phyloP scores from a whole-genome alignment of 2,888 invertebrate species.

The Oxystoma pomonae region DNA sequence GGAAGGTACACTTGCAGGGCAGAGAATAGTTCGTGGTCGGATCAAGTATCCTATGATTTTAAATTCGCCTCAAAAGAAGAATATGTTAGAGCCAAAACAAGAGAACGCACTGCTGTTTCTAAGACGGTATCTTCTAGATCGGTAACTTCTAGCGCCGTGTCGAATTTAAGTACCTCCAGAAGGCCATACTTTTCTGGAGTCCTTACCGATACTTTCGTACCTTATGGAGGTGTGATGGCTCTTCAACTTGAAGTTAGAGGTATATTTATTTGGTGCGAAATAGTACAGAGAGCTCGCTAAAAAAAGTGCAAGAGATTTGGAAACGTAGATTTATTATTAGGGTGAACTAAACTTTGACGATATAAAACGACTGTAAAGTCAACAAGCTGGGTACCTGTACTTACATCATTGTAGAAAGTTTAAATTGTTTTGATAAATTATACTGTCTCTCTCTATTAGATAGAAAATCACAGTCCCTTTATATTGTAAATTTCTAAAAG shows the following conservation, averaged over 20 bases:
- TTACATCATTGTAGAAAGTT: no score
- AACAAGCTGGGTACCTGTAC: no score
- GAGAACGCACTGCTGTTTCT: conserved; percentile 4
- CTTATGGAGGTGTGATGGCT: conserved; percentile 74
- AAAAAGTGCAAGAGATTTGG: no score
- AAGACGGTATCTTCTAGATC: neutral
- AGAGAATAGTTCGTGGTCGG: conserved; percentile 66
- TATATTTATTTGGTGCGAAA: neutral
- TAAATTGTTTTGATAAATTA: no score
- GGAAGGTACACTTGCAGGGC: conserved; percentile 75
- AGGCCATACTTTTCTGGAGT: conserved; percentile 64
- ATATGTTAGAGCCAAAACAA: conserved; percentile 44
- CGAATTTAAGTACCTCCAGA: conserved; percentile 29
- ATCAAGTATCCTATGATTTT: conserved; percentile 70
- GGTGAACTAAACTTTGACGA: no score
- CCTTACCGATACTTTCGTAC: conserved; percentile 67
- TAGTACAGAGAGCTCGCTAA: no score
- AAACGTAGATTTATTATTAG: no score
- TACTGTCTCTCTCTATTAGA: no score
- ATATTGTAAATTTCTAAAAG: no score
- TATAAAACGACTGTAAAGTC: no score
- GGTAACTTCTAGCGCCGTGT: neutral
- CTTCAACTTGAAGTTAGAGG: conserved; percentile 77
- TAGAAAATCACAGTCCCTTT: no score
- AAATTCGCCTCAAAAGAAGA: conserved; percentile 52